These are phyloP conservation scores for Babyrousa celebensis DNA, from an alignment of 2,797 vertebrate species.

Conservation along the genomic window DNA sequence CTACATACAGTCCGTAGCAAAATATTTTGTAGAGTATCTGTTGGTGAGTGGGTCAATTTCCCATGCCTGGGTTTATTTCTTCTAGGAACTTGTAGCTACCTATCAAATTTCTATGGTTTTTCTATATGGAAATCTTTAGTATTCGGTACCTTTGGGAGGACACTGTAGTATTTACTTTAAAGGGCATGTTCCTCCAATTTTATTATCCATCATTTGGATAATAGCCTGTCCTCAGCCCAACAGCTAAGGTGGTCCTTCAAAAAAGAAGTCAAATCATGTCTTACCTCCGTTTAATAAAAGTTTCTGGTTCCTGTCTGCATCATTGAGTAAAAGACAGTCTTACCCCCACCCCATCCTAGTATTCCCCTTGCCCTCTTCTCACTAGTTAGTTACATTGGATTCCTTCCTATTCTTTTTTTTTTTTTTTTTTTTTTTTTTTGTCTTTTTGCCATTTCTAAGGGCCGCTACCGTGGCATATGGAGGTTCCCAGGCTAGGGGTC, in stretches of 20 bases:
- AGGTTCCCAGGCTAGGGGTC: too few relatives aligned
- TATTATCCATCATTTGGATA: slow-evolving; percentile 36
- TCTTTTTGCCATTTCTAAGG: too few relatives aligned
- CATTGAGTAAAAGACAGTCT: slow-evolving; percentile 19
- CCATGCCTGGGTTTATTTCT: slow-evolving; percentile 43
- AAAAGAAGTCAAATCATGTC: slow-evolving; percentile 34
- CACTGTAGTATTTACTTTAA: slow-evolving; percentile 53
- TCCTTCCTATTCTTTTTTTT: slow-evolving; percentile 46
- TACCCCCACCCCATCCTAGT: background rate
- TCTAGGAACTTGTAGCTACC: background rate
- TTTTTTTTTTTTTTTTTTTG: too few relatives aligned
- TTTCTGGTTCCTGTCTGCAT: slow-evolving; percentile 35
- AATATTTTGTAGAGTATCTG: slow-evolving; percentile 46
- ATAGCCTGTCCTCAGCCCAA: slow-evolving; percentile 10
- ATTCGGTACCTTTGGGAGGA: slow-evolving; percentile 35
- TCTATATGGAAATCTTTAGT: slow-evolving; percentile 18
- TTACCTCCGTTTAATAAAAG: slow-evolving; percentile 26
- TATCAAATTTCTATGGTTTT: slow-evolving; percentile 58
- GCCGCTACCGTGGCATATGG: too few relatives aligned
- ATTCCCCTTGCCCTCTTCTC: background rate
- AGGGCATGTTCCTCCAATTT: background rate
- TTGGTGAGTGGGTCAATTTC: slow-evolving; percentile 19
- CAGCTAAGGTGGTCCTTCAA: background rate
- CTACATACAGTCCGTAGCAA: background rate
- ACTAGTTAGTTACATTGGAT: background rate